Evolutionary conservation across 2,113 vertebrate species (phyloP), one percentile per base, ranked within the genome.

Genomic region (Sinocyclocheilus rhinocerous): DNA sequence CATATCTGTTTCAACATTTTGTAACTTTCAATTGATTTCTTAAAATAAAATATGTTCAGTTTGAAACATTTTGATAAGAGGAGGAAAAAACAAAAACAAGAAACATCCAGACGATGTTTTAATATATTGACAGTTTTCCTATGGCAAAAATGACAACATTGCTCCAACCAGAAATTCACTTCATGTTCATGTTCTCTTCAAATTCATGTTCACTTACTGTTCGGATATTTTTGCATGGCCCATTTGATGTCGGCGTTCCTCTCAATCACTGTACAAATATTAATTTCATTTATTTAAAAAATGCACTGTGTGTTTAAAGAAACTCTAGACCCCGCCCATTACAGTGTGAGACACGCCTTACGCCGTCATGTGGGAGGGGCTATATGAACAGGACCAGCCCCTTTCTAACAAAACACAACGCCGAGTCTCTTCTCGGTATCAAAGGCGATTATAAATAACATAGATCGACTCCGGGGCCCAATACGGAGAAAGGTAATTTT

Each of bases 361-460:
- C 11, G 15, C 45, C 86, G 70, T 78, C n/a, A 8, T 48, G 45
- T 84, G 70, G 91, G 89, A 83, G 88, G 85, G 61, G 63, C 76
- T 86, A 84, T 48, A 29, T 26, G 63, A 55, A 1, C 65, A 55
- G 72, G 72, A 70, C 70, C 89, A 80, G 16, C 90, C 91, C 88
- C 86, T 88, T 78, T 73, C 79, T 83, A 84, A 89, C 90, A 88
- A 88, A 88, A 88, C 77, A 88, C 59, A 77, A 39, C 39, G 45
- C 76, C 69, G 79, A 81, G 20, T 50, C 4, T 6, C 29, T 65
- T 77, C 76, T 77, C 24, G 16, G 13, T 77, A 77, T 55, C 81
- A 11, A 52, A 84, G 73, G 3, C 33, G 33, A 20, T 22, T 57
- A 65, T 24, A 15, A 80, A 59, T 39, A 61, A 26, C 63, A 33